Base-by-base conservation (phyloP, 2,797 vertebrate species). In the Cyclopterus lumpus region DNA sequence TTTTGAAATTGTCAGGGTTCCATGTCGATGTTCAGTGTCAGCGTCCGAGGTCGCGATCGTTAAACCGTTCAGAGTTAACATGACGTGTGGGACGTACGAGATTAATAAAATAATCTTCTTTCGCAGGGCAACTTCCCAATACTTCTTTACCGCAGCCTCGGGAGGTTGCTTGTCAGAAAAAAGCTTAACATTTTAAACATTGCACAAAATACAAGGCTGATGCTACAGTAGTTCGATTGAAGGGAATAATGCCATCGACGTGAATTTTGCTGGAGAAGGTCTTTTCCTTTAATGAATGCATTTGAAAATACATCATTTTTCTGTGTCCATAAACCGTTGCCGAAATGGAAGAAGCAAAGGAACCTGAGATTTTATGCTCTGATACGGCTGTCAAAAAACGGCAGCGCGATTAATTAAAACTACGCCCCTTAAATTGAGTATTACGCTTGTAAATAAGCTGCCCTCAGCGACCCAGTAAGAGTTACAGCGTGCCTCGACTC, bases 361-460 rank as follows among this genome's bases (percentile, higher is more conserved):
- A 53, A 12, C 38, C 49, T 51, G 75, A 54, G 24, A 16, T 6
- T n/a, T 22, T 40, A 30, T 30, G 4, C n/a, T 61, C 8, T n/a
- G 8, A 42, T 40, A 51, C n/a, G 64, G 60, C 53, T 64, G 58
- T 65, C 42, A 79, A 59, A 36, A 36, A 62, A n/a, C 12, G 34
- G 8, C 14, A 12, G 26, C 8, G 38, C 44, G 57, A 76, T 68
- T 48, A 40, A 70, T 65, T 61, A 65, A 60, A 70, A 66, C 54
- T 2, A 2, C 32, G 20, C 65, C 63, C 38, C 46, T 48, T 57
- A 6, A 67, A 79, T 64, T 42, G 51, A 67, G 71, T 9, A 46
- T 70, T 55, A 42, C 30, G 51, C 11, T 53, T 26, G 20, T 68
- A 64, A 87, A 79, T 71, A 74, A 73, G 66, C 42, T 42, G 70